Conservation (phyloP, 2,888 invertebrate species). For the Escarpia spicata region DNA sequence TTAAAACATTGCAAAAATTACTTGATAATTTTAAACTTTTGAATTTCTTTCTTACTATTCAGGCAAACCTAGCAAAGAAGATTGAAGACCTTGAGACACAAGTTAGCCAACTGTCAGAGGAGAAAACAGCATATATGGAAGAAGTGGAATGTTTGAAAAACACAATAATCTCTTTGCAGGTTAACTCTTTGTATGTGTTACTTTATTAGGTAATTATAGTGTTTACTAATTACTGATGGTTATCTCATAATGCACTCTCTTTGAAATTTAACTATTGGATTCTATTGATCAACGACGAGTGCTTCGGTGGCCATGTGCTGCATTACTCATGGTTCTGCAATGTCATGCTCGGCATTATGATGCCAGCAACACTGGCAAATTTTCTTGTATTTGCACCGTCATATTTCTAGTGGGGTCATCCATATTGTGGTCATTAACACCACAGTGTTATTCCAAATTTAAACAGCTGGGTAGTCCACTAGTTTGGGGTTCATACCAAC, state of each 20-base stretch:
- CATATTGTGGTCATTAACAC: too few relatives aligned
- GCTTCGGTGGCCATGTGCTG: too few relatives aligned
- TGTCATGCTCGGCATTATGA: too few relatives aligned
- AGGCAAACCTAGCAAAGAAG: background rate
- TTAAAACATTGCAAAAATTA: background rate
- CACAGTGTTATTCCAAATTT: too few relatives aligned
- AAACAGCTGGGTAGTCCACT: too few relatives aligned
- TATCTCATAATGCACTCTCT: background rate
- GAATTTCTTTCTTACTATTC: background rate
- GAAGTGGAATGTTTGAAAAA: conserved; percentile 20
- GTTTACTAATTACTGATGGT: background rate
- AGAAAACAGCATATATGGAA: background rate
- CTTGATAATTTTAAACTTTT: background rate
- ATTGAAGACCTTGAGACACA: background rate
- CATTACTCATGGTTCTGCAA: too few relatives aligned
- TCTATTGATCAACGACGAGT: too few relatives aligned
- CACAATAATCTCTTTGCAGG: background rate
- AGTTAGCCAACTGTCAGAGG: background rate
- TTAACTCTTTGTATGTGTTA: background rate
- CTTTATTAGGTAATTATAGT: background rate
- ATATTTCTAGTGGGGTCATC: too few relatives aligned
- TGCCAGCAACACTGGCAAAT: too few relatives aligned
- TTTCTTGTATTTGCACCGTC: too few relatives aligned
- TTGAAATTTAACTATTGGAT: too few relatives aligned
- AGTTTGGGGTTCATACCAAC: too few relatives aligned